A percentile compares a stretch with the other conserved stretches of the same genome.
phyloP scores from a whole-genome alignment of 2,113 vertebrate genomes.

The Vicugna pacos region DNA sequence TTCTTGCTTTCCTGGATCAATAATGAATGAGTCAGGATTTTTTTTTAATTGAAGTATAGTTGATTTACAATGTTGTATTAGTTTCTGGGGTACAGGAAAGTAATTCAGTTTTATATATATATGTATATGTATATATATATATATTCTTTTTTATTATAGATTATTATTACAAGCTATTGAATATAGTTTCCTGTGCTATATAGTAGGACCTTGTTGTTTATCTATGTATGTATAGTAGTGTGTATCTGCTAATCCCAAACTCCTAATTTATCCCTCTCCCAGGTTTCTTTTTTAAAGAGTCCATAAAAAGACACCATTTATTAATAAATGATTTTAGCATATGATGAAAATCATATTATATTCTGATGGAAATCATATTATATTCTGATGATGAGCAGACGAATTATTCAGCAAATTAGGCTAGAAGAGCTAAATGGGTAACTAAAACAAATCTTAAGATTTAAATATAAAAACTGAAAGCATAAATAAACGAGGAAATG shows the following conservation, averaged over 20 bases:
- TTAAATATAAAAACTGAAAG: conserved; percentile 38
- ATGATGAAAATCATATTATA: not conserved
- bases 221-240: too few relatives aligned
- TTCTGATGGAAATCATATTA: not conserved
- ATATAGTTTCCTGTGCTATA: too few relatives aligned
- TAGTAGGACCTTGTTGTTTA: too few relatives aligned
- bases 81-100: too few relatives aligned
- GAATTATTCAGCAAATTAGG: not conserved
- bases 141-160: too few relatives aligned
- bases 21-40: not conserved
- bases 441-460: not conserved
- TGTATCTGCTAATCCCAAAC: too few relatives aligned
- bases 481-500: not conserved
- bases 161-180: too few relatives aligned
- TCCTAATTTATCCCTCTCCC: too few relatives aligned
- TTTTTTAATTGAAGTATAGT: not conserved
- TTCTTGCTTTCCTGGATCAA: not conserved
- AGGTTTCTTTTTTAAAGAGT: not conserved
- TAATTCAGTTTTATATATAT: too few relatives aligned
- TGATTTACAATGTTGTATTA: too few relatives aligned
- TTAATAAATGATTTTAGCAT: not conserved
- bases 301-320: not conserved
- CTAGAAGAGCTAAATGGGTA: not conserved
- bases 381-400: not conserved
- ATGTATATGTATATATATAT: too few relatives aligned